A percentile compares a stretch with the other conserved stretches of the same genome.
Evolutionary conservation across 30 jellyfish, hydroid and myxozoan species (phyloP).

Genomic region (Mastigias papua): DNA sequence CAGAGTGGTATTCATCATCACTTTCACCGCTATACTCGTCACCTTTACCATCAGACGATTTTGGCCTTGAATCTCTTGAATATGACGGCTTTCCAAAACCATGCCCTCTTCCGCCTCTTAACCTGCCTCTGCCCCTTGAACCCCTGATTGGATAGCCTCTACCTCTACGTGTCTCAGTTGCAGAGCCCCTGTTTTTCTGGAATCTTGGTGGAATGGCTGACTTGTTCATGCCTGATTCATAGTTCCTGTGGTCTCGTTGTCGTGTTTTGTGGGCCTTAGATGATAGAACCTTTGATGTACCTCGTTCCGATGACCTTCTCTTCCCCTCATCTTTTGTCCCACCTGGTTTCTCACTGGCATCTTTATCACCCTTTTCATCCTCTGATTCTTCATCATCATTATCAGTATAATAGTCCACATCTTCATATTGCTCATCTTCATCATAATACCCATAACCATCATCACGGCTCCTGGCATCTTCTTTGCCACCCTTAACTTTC

Average conservation of each 20-base stretch:
- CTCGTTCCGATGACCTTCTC: slow-evolving; percentile 13
- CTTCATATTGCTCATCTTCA: slow-evolving; percentile 34
- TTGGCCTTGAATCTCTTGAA: slow-evolving; percentile 32
- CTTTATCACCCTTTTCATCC: slow-evolving; percentile 26
- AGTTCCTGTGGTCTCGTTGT: slow-evolving; percentile 43
- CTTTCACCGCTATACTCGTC: slow-evolving; percentile 60
- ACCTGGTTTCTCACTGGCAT: no score
- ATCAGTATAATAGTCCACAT: slow-evolving; percentile 13
- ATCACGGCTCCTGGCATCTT: neutral
- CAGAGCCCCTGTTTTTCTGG: slow-evolving; percentile 14
- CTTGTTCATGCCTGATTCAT: slow-evolving; percentile 26
- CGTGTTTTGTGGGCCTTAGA: slow-evolving; percentile 35
- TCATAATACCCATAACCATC: slow-evolving; percentile 11
- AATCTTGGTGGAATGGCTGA: slow-evolving; percentile 65
- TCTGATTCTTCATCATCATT: slow-evolving; percentile 19
- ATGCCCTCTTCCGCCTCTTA: slow-evolving; percentile 51
- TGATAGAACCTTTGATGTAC: slow-evolving; percentile 31
- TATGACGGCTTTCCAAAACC: slow-evolving; percentile 48
- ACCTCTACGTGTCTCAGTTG: slow-evolving; percentile 37
- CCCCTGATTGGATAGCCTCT: slow-evolving; percentile 53
- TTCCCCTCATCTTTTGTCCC: neutral
- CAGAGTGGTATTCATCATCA: slow-evolving; percentile 65
- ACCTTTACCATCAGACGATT: slow-evolving; percentile 41
- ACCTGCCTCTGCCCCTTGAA: slow-evolving; percentile 59
- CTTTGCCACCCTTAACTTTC: slow-evolving; percentile 11